Percentiles rank a stretch among this genome's conserved stretches.
Evolutionary conservation across 2,797 vertebrate genomes (phyloP).

Genomic region (Picus viridis): DNA sequence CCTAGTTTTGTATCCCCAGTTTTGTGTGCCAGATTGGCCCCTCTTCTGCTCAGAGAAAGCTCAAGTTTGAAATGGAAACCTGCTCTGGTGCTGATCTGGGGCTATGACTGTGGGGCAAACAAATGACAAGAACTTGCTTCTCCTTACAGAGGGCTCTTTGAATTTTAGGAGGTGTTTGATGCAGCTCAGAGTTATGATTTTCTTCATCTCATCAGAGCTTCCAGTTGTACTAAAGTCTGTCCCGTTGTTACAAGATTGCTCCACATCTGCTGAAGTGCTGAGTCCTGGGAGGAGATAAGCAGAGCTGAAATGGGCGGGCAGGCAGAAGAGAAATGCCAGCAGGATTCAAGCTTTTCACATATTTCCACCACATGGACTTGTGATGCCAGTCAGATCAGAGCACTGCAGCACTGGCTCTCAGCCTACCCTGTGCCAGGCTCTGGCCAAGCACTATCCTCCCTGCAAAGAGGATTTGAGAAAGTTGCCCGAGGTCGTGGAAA

Average conservation of each 20-base stretch:
- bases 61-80: not conserved
- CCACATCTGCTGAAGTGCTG: not conserved
- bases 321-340: not conserved
- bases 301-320: not conserved
- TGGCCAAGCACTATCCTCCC: not conserved
- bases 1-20: not conserved
- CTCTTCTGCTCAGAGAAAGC: not conserved
- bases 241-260: not conserved
- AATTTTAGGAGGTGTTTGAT: not conserved
- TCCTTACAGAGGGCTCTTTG: not conserved
- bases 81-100: not conserved
- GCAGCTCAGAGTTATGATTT: not conserved
- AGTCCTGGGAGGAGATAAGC: not conserved
- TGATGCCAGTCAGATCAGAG: accelerated
- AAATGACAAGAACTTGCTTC: not conserved
- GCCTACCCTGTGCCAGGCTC: not conserved
- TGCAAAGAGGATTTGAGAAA: accelerated
- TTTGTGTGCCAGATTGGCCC: not conserved
- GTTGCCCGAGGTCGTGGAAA: not conserved
- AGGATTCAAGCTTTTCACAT: not conserved
- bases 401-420: not conserved
- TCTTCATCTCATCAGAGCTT: not conserved
- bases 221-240: not conserved
- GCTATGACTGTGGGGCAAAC: not conserved
- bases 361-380: not conserved